Conservation (phyloP, 2,888 invertebrate genomes). For the Oscheius sp. region DNA sequence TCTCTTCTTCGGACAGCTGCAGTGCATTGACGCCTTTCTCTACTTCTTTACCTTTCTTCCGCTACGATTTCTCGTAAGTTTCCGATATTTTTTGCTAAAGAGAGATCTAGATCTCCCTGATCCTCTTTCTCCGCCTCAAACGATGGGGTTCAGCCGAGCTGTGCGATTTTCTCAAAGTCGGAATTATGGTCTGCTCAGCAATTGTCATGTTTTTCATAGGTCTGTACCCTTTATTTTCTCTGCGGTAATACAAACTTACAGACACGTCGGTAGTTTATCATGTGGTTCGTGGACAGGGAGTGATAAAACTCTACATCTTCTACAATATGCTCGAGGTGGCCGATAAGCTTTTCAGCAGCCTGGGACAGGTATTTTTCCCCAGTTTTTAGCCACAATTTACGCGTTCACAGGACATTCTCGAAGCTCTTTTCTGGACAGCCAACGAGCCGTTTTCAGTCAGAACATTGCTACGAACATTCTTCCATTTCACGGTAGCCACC, state of each 20-base stretch:
- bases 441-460: slow-evolving; percentile 86
- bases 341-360: slow-evolving; percentile 92
- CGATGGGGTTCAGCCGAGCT: slow-evolving; percentile 78
- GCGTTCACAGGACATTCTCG: slow-evolving; percentile 90
- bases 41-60: slow-evolving; percentile 98
- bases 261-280: slow-evolving; percentile 61
- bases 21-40: slow-evolving; percentile 94
- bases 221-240: slow-evolving; percentile 81
- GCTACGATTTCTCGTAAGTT: slow-evolving; percentile 87
- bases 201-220: slow-evolving; percentile 88
- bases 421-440: slow-evolving; percentile 97
- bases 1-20: slow-evolving; percentile 90
- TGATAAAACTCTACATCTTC: slow-evolving; percentile 98
- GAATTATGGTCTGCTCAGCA: slow-evolving; percentile 61
- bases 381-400: slow-evolving; percentile 73
- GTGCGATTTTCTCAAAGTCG: slow-evolving; percentile 84
- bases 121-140: slow-evolving; percentile 52
- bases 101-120: slow-evolving; percentile 56
- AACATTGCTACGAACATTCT: slow-evolving; percentile 79
- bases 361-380: slow-evolving; percentile 75
- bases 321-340: slow-evolving; percentile 98
- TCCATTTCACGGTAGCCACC: slow-evolving; percentile 89
- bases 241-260: slow-evolving; percentile 15
- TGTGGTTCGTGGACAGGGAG: slow-evolving; percentile 84
- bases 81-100: not conserved